Base-by-base conservation (phyloP, 1,140 invertebrate genomes). In the Schmidtea mediterranea region DNA sequence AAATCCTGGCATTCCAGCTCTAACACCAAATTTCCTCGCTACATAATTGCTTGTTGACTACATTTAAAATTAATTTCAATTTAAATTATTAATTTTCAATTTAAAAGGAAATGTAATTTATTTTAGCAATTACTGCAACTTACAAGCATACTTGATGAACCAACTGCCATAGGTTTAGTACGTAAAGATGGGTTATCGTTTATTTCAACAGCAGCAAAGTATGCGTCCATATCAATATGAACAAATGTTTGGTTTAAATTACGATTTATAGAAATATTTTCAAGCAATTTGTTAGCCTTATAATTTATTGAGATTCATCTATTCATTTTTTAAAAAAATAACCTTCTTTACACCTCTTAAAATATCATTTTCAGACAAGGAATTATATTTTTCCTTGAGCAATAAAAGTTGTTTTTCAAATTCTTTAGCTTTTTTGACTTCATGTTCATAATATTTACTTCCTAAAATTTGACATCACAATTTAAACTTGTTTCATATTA, bases 1-100 rank as follows among this genome's bases (percentile, higher is more conserved):
- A 55, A 76, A 77, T 2, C 75, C 75, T n/a, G 76, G 74, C 75
- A 77, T 76, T 10, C 67, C 75, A 39, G 75, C 73, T 46, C 75
- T 57, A 1, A 77, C 74, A 38, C 75, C 75, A 65, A 62, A 77
- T 50, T 66, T 65, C 22, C 75, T 59, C 2, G 75, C 75, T 5
- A 65, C 51, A 56, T 77, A 77, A 59, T 77, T 77, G 0, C 73
- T 74, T 15, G 75, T 77, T 16, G 70, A 72, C 70, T 73, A n/a
- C n/a, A n/a, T n/a, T n/a, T n/a, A n/a, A n/a, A n/a, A n/a, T n/a
- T n/a, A n/a, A n/a, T n/a, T n/a, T n/a, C n/a, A n/a, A n/a, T n/a
- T n/a, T n/a, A n/a, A n/a, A n/a, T n/a, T n/a, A n/a, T n/a, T n/a
- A n/a, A n/a, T n/a, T n/a, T n/a, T n/a, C n/a, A n/a, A n/a, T n/a